Base-by-base conservation (phyloP, 2,113 vertebrate species). In the Malurus melanocephalus region DNA sequence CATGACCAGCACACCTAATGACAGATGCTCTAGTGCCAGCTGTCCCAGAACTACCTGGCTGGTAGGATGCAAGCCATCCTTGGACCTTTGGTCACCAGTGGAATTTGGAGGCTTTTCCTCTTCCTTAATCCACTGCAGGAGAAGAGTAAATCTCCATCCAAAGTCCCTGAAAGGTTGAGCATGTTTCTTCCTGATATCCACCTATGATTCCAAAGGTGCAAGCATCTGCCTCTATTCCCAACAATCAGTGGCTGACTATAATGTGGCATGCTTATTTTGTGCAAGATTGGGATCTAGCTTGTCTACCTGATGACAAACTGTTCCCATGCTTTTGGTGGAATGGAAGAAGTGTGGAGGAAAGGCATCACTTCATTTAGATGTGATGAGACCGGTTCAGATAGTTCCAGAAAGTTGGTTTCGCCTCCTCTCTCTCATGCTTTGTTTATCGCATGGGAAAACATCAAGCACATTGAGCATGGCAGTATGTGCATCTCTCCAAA, bases 1-100 rank as follows among this genome's bases (percentile, higher is more conserved):
- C 8, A 1, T 4, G 43, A 24, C 9, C 2, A 5, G 40, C 27
- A 68, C 8, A 15, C 0, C 0, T 4, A 57, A 80, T 10, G 26
- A 20, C 17, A 79, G 33, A 7, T 51, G 26, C 13, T 40, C n/a
- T 13, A 49, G 26, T 26, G 57, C 21, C 78, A 89, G 38, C 48
- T 43, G 24, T 23, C 17, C n/a, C 45, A 56, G 19, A 27, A 40
- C 21, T 27, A 52, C 1, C 2, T 7, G 28, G 51, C 55, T 80
- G 42, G 11, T 11, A 73, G 27, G 66, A 69, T 17, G 7, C 32
- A 85, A 80, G 22, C 16, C 43, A 33, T 12, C 2, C 2, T 6
- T 19, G 32, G 38, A 65, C 51, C n/a, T 60, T 42, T 30, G 38
- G 19, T 16, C 35, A 53, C 26, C 3, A 4, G 23, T 33, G 28